Conservation (phyloP, 2,888 invertebrate genomes). For the Nomada ferruginata region DNA sequence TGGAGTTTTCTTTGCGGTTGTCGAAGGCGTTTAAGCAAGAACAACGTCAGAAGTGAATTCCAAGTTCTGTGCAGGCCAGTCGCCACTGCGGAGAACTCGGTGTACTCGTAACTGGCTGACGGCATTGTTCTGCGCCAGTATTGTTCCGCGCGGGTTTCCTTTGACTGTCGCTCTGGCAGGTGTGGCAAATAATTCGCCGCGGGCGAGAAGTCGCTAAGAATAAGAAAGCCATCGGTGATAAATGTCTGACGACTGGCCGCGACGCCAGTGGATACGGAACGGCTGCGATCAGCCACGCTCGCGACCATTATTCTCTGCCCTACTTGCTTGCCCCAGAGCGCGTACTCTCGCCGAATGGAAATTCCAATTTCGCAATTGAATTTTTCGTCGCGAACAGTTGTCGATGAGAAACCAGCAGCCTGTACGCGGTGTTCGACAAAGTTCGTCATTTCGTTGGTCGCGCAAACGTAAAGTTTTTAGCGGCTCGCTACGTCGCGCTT, state of each 20-base stretch:
- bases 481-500: neutral
- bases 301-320: too few species aligned
- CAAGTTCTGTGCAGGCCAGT: conserved; percentile 9
- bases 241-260: neutral
- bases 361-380: too few species aligned
- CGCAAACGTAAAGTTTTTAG: too few species aligned
- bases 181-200: conserved; percentile 26
- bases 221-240: conserved; percentile 23
- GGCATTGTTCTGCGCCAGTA: conserved; percentile 35
- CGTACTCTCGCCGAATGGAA: too few species aligned
- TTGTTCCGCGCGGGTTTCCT: conserved; percentile 36
- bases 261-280: neutral
- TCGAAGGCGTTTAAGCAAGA: neutral
- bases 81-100: conserved; percentile 22
- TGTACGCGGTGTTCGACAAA: too few species aligned
- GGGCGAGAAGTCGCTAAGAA: conserved; percentile 6
- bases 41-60: conserved; percentile 12
- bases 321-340: too few species aligned
- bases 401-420: too few species aligned
- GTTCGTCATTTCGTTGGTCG: too few species aligned
- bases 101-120: conserved; percentile 21
- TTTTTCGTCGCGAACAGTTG: too few species aligned
- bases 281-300: neutral
- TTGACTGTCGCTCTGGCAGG: conserved; percentile 27
- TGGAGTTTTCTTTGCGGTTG: neutral